Evolutionary conservation across 2,888 invertebrate species (phyloP), one percentile per base, ranked within the genome.

Genomic region (Crepidodera aurea): DNA sequence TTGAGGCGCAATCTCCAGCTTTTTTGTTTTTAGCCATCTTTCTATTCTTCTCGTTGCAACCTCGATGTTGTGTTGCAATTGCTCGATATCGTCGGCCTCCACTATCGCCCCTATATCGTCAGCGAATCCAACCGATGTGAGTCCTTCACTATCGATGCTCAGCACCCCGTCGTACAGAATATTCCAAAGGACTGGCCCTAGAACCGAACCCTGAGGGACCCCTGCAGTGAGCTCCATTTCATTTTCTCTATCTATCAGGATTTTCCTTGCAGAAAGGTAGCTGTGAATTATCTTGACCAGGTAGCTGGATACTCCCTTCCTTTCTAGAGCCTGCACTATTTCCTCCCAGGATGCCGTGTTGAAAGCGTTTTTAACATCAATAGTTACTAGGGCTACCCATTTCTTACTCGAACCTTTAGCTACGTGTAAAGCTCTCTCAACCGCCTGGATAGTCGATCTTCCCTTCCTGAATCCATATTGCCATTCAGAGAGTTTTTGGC

Each of bases 121-220:
- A 2, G 67, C 64, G 29, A 51, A 67, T 0, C 55, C 65, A 1
- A 62, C 48, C 1, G 51, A 3, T 4, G 10, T 40, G 0, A 19
- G 1, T 10, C 59, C 42, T 2, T 46, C 51, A 1, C 51, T 19
- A 2, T 50, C 40, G 1, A 51, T 6, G 10, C 27, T 34, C 12
- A 67, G 56, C 1, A 66, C 50, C 1, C 57, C 58, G 12, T 66
- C 54, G 18, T 58, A 65, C 5, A 58, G 15, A 1, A 61, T 13
- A 13, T 69, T 67, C 69, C 67, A 69, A 16, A 69, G 34, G 1
- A 34, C 12, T 0, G 69, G 67, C 0, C 65, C 67, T 1, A 69
- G 57, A 1, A 69, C 51, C 0, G 55, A 65, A 2, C 59, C 61
- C 44, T 65, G 65, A 6, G 56, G 60, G 2, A 62, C 59, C 6